phyloP scores from a whole-genome alignment of 2,113 vertebrate species.

The Phalacrocorax carbo region DNA sequence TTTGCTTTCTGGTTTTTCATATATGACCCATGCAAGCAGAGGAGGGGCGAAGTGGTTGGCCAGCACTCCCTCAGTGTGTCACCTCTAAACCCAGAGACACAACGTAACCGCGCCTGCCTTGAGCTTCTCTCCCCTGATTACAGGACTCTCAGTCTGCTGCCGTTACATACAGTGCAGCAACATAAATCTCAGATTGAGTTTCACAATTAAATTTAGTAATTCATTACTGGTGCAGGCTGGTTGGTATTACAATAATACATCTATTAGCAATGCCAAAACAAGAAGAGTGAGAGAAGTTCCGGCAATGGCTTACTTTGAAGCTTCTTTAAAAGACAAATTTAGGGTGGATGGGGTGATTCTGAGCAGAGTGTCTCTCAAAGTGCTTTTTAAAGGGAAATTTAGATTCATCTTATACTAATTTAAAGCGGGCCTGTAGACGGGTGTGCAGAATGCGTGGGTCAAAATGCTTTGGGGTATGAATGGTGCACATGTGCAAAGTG shows the following conservation, averaged over 20 bases:
- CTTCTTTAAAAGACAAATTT: background rate
- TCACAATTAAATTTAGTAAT: background rate
- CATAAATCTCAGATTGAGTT: background rate
- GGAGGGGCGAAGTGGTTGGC: background rate
- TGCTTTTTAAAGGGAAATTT: background rate
- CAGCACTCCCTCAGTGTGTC: background rate
- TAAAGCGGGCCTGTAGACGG: background rate
- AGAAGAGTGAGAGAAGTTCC: background rate
- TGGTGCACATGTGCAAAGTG: background rate
- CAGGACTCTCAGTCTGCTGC: background rate
- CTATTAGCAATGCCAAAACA: background rate
- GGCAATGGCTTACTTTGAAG: background rate
- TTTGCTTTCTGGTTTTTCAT: background rate
- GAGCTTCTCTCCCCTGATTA: background rate
- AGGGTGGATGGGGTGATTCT: accelerated
- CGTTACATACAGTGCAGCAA: background rate
- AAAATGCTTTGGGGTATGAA: background rate
- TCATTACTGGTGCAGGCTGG: background rate
- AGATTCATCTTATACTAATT: accelerated
- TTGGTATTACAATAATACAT: background rate
- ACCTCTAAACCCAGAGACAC: background rate
- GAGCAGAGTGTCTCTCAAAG: background rate
- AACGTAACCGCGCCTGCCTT: accelerated
- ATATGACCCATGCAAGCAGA: accelerated
- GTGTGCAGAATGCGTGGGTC: background rate